phyloP scores from a whole-genome alignment of 2,113 vertebrate genomes.

The Uropsilus gracilis region DNA sequence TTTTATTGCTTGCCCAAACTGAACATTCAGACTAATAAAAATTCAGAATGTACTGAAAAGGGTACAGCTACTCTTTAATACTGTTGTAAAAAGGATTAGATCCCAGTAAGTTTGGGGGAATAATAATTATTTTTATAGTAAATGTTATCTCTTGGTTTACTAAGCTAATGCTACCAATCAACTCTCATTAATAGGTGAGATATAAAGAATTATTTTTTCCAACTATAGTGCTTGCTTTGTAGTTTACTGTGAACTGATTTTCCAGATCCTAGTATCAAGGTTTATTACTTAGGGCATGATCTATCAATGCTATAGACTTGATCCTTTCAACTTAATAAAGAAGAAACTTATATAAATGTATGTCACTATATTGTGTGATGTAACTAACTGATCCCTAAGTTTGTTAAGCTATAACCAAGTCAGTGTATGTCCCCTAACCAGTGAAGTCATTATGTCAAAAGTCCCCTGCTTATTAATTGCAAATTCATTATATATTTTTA shows the following conservation, averaged over 20 bases:
- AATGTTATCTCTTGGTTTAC: neutral
- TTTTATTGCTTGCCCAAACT: neutral
- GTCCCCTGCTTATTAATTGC: neutral
- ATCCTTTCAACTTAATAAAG: neutral
- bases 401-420: neutral
- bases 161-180: neutral
- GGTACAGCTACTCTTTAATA: neutral
- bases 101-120: neutral
- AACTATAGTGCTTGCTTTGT: neutral
- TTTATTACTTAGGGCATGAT: no score
- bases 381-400: neutral
- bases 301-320: neutral
- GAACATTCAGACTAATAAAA: neutral
- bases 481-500: neutral
- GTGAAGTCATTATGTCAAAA: neutral
- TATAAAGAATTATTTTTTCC: neutral
- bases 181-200: neutral
- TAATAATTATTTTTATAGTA: neutral
- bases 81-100: neutral
- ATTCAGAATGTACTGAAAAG: neutral
- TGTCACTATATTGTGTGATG: neutral
- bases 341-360: neutral
- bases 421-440: neutral
- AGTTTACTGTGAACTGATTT: neutral
- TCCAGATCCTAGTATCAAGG: neutral